Evolutionary conservation across 2,797 vertebrate genomes (phyloP).

Genomic region (Micromesistius poutassou): DNA sequence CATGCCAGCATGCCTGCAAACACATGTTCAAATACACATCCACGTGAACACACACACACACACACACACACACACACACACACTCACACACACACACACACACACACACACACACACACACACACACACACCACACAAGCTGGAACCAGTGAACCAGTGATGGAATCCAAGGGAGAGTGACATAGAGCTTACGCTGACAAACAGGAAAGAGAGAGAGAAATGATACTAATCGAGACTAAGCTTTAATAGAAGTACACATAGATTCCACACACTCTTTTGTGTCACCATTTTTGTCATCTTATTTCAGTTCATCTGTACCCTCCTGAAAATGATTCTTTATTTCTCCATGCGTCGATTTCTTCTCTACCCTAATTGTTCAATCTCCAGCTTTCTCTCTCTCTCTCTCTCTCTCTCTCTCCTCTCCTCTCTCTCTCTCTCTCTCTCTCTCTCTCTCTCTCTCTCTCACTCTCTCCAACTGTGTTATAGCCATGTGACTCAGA

Average conservation of each 20-base stretch:
- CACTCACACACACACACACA: background rate
- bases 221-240: background rate
- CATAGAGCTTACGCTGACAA: background rate
- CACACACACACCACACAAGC: constrained; percentile 25
- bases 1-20: background rate
- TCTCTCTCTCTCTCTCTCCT: background rate
- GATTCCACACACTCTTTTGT: no score
- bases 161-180: background rate
- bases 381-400: background rate
- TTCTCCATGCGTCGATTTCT: background rate
- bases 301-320: no score
- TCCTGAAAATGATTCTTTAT: background rate
- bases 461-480: background rate
- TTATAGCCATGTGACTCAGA: background rate
- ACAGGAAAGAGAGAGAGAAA: background rate
- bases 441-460: background rate
- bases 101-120: background rate
- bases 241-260: no score
- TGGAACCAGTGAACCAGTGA: constrained; percentile 29
- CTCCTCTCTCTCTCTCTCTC: background rate
- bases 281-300: no score
- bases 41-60: background rate
- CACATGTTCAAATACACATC: background rate
- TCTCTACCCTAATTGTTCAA: background rate
- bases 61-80: constrained; percentile 2